phyloP scores from a whole-genome alignment of 2,113 vertebrate genomes.

The Scatophagus argus region DNA sequence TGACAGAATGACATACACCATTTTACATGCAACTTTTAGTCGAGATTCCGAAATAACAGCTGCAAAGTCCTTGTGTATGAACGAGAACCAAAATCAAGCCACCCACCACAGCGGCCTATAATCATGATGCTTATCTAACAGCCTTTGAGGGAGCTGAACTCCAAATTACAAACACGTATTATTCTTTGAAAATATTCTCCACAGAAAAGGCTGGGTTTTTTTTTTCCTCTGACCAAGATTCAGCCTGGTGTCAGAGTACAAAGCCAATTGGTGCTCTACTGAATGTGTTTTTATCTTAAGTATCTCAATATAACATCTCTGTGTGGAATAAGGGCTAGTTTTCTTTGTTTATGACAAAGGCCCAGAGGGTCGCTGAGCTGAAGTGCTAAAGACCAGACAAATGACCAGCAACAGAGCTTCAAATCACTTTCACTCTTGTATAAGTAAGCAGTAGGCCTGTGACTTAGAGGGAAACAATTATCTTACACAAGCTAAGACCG shows the following conservation, averaged over 20 bases:
- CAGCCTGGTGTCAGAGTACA: slow-evolving; percentile 15
- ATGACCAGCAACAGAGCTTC: not conserved
- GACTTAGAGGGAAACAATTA: not conserved
- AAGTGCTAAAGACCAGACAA: not conserved
- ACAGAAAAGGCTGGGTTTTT: slow-evolving; percentile 25
- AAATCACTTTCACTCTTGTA: not conserved
- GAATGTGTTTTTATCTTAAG: slow-evolving; percentile 26
- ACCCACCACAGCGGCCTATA: slow-evolving; percentile 20
- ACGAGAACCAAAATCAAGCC: slow-evolving; percentile 4
- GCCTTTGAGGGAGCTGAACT: slow-evolving; percentile 30
- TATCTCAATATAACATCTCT: slow-evolving; percentile 15
- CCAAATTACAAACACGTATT: slow-evolving; percentile 42
- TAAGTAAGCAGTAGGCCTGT: not conserved
- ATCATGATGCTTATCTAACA: slow-evolving; percentile 43
- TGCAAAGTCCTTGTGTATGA: not conserved
- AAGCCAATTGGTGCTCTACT: slow-evolving; percentile 6
- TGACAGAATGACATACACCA: no score
- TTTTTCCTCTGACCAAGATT: slow-evolving; percentile 61
- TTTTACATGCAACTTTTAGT: not conserved
- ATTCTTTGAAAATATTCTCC: slow-evolving; percentile 25
- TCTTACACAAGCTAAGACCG: not conserved
- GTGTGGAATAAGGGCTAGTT: slow-evolving; percentile 9
- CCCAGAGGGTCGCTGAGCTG: rapidly evolving
- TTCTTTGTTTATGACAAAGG: slow-evolving; percentile 5
- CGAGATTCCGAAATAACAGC: slow-evolving; percentile 3